phyloP scores from a whole-genome alignment of 1,140 invertebrate species.

The Ladona fulva region DNA sequence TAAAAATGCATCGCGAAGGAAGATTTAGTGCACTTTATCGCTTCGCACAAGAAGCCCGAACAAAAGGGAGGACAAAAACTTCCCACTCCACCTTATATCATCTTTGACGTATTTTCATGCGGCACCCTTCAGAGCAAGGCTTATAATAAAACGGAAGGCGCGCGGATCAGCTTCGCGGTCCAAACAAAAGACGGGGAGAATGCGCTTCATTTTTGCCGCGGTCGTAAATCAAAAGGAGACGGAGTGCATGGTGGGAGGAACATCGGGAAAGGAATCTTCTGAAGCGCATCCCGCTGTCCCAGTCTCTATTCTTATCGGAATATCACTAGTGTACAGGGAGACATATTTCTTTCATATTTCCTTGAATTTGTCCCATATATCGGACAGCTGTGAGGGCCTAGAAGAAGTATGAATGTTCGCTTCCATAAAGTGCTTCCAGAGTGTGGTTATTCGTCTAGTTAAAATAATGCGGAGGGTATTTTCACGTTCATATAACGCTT shows the following conservation, averaged over 20 bases:
- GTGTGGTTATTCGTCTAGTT: too few relatives aligned
- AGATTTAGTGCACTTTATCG: too few relatives aligned
- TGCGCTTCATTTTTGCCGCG: neutral
- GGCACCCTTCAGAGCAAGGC: neutral
- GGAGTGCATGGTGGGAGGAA: neutral
- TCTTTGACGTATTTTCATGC: neutral
- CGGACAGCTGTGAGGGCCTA: too few relatives aligned
- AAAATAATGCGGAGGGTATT: too few relatives aligned
- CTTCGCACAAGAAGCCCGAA: too few relatives aligned
- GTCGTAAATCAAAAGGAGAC: conserved; percentile 1
- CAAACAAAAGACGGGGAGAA: neutral
- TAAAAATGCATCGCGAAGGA: too few relatives aligned
- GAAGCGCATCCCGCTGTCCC: neutral
- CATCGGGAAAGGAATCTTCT: neutral
- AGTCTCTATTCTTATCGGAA: neutral
- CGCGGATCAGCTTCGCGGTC: neutral
- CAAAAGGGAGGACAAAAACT: too few relatives aligned
- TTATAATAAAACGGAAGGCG: too few relatives aligned
- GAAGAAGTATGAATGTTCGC: too few relatives aligned
- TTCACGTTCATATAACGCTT: too few relatives aligned
- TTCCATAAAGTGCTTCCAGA: too few relatives aligned
- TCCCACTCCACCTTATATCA: neutral
- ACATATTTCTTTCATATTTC: neutral
- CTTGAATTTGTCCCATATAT: neutral
- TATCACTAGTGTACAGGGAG: neutral